Evolutionary conservation across 2,888 invertebrate species (phyloP).

Genomic region (Encarsia formosa): DNA sequence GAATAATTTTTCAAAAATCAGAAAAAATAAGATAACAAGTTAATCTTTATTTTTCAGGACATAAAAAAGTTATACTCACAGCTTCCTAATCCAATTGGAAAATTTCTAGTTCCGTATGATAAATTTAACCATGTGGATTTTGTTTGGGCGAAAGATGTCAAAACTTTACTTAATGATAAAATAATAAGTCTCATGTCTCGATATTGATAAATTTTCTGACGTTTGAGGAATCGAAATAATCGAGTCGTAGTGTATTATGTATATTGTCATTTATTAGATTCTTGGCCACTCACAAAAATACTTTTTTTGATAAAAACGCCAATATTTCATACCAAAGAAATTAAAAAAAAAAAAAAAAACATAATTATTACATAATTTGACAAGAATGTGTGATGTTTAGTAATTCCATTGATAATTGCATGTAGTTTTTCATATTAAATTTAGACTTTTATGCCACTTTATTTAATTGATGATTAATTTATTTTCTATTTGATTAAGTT

Average conservation of each 20-base stretch:
- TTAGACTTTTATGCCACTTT: conserved; percentile 13
- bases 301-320: no score
- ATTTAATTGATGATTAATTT: no score
- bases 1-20: no score
- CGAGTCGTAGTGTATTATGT: background rate
- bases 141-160: background rate
- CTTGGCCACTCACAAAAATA: conserved; percentile 26
- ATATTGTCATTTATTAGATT: conserved; percentile 29
- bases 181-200: background rate
- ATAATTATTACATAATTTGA: background rate
- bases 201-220: background rate
- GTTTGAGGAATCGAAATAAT: background rate
- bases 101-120: background rate
- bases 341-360: background rate
- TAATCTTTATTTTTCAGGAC: background rate
- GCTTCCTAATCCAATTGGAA: background rate
- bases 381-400: background rate
- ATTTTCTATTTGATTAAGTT: no score
- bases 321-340: conserved; percentile 17
- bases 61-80: background rate
- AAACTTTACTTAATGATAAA: background rate
- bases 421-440: background rate
- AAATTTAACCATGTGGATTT: background rate
- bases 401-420: background rate
- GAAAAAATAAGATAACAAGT: no score